These are phyloP conservation scores for Orius laevigatus DNA, from an alignment of 1,140 invertebrate genomes.

Conservation along the genomic window DNA sequence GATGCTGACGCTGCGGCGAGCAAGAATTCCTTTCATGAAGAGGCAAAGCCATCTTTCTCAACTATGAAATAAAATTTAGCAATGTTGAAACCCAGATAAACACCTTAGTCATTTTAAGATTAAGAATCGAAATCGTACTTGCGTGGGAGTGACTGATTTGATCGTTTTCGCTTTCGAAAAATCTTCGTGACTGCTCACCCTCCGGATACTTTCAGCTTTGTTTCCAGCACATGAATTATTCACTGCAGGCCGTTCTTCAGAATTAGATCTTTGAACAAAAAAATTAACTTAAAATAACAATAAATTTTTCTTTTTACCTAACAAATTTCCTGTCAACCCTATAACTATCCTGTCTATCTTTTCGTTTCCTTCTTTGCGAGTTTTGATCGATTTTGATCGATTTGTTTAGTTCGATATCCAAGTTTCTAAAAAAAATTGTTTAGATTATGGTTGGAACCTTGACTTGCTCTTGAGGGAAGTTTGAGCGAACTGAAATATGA, in stretches of 20 bases:
- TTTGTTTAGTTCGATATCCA: not conserved
- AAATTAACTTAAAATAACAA: constrained; percentile 5
- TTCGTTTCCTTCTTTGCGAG: constrained; percentile 43
- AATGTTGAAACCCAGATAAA: not conserved
- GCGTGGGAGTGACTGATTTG: constrained; percentile 3
- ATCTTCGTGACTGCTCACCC: constrained; percentile 47
- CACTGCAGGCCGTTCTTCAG: constrained; percentile 22
- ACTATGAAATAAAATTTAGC: constrained; percentile 1
- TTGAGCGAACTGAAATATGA: not conserved
- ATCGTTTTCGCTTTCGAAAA: constrained; percentile 24
- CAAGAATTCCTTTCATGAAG: constrained; percentile 26
- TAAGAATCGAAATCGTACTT: not conserved
- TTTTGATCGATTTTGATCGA: not conserved
- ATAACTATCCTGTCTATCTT: constrained; percentile 52
- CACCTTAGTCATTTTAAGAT: not conserved
- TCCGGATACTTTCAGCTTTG: constrained; percentile 33
- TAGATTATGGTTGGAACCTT: not conserved
- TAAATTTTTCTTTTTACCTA: constrained; percentile 30
- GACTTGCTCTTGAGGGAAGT: not conserved
- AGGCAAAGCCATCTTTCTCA: constrained; percentile 29
- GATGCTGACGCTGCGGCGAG: constrained; percentile 26
- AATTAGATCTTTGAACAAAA: constrained; percentile 22
- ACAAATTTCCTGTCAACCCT: constrained; percentile 48
- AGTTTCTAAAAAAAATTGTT: too few relatives aligned
- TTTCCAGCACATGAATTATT: constrained; percentile 25